Evolutionary conservation across 1,140 invertebrate genomes (phyloP).

Genomic region (Aphelinus atriplicis): DNA sequence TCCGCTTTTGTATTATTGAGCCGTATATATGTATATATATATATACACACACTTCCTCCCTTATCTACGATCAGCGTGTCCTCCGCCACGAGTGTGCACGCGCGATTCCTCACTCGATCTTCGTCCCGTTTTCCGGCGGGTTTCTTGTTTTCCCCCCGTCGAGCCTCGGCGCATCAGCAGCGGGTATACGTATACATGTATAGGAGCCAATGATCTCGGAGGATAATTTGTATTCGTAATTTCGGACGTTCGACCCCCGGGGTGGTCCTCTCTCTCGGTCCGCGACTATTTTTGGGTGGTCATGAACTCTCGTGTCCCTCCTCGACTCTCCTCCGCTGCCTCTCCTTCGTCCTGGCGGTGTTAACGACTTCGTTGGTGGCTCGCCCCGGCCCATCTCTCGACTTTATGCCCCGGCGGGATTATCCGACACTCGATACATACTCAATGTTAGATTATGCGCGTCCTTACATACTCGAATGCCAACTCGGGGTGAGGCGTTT

Average conservation of each 20-base stretch:
- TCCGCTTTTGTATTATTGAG: too few relatives aligned
- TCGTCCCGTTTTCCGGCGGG: background rate
- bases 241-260: background rate
- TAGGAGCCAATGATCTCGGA: background rate
- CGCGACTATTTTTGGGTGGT: slow-evolving; percentile 22
- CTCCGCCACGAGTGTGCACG: background rate
- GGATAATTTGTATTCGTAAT: slow-evolving; percentile 4
- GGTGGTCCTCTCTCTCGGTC: background rate
- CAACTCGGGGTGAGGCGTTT: too few relatives aligned
- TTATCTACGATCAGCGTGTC: background rate
- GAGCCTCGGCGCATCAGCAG: background rate
- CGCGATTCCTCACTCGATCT: background rate
- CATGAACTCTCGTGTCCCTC: slow-evolving; percentile 6
- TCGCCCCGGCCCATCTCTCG: background rate
- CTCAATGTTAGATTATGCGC: too few relatives aligned
- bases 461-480: too few relatives aligned
- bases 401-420: too few relatives aligned
- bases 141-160: slow-evolving; percentile 7
- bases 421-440: too few relatives aligned
- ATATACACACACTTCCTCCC: too few relatives aligned
- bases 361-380: slow-evolving; percentile 22
- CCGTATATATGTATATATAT: too few relatives aligned
- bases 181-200: too few relatives aligned
- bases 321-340: too few relatives aligned
- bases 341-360: too few relatives aligned